Conservation (phyloP, 2,888 invertebrate species). For the Thyatira batis region DNA sequence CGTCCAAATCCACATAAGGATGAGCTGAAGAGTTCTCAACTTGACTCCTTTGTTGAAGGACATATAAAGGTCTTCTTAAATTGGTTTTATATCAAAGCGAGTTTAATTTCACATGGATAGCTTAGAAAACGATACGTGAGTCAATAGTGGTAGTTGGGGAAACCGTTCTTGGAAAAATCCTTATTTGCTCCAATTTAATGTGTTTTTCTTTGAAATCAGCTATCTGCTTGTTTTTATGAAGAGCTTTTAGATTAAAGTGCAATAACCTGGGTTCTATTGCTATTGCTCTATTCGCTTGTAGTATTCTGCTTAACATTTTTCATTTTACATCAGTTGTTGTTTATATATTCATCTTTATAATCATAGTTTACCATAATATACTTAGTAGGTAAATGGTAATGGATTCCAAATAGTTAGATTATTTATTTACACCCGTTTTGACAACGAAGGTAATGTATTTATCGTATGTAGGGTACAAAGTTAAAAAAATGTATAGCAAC, state of each 20-base stretch:
- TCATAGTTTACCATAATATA: no score
- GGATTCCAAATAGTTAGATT: no score
- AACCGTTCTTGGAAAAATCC: not conserved
- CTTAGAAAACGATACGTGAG: slow-evolving; percentile 13
- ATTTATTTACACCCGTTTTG: no score
- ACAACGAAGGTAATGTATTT: no score
- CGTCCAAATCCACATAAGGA: slow-evolving; percentile 28
- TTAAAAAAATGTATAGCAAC: no score
- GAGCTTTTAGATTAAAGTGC: not conserved
- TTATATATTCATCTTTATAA: no score
- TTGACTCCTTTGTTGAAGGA: not conserved
- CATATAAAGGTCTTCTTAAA: slow-evolving; percentile 1
- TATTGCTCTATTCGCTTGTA: no score
- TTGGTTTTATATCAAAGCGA: slow-evolving; percentile 5
- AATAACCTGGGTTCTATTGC: no score
- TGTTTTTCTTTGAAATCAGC: not conserved
- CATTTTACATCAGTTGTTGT: no score
- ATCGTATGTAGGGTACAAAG: no score
- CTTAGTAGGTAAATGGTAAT: no score
- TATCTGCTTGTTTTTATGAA: not conserved
- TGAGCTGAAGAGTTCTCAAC: slow-evolving; percentile 16
- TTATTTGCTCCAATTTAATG: not conserved
- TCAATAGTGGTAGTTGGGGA: not conserved
- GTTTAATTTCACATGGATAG: slow-evolving; percentile 9
- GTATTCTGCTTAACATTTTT: no score